phyloP scores from a whole-genome alignment of 2,888 invertebrate species.

The Cheilosia pagana region DNA sequence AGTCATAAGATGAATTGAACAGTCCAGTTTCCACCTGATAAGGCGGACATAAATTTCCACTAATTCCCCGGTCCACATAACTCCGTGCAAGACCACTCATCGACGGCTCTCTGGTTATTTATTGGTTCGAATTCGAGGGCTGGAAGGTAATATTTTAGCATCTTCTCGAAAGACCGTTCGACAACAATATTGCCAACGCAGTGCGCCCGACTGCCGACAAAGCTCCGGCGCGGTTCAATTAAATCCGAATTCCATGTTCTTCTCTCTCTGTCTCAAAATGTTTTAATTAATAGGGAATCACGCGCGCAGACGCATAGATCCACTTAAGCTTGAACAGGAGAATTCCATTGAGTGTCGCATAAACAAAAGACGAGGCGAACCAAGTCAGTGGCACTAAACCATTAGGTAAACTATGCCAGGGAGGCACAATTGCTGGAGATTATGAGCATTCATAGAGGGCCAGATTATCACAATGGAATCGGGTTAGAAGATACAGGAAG shows the following conservation, averaged over 20 bases:
- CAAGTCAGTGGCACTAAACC: slow-evolving; percentile 68
- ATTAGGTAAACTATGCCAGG: slow-evolving; percentile 65
- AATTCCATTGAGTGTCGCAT: slow-evolving; percentile 56
- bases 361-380: slow-evolving; percentile 16
- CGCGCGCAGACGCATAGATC: slow-evolving; percentile 49
- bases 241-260: slow-evolving; percentile 57
- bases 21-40: slow-evolving; percentile 47
- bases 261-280: slow-evolving; percentile 51
- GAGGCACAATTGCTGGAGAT: slow-evolving; percentile 58
- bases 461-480: slow-evolving; percentile 46
- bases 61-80: slow-evolving; percentile 31
- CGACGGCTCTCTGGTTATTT: slow-evolving; percentile 39
- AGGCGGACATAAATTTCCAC: slow-evolving; percentile 58
- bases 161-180: neutral
- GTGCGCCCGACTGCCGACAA: slow-evolving; percentile 38
- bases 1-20: slow-evolving; percentile 51
- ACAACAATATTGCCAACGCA: slow-evolving; percentile 13
- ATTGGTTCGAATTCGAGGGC: slow-evolving; percentile 27
- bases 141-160: slow-evolving; percentile 56
- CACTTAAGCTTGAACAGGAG: slow-evolving; percentile 61
- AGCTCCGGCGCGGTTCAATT: slow-evolving; percentile 17
- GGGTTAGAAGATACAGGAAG: neutral
- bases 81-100: slow-evolving; percentile 19
- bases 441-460: slow-evolving; percentile 49
- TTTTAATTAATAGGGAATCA: slow-evolving; percentile 65